Evolutionary conservation across 1,140 invertebrate species (phyloP).

Genomic region (Lasioglossum baleicum): DNA sequence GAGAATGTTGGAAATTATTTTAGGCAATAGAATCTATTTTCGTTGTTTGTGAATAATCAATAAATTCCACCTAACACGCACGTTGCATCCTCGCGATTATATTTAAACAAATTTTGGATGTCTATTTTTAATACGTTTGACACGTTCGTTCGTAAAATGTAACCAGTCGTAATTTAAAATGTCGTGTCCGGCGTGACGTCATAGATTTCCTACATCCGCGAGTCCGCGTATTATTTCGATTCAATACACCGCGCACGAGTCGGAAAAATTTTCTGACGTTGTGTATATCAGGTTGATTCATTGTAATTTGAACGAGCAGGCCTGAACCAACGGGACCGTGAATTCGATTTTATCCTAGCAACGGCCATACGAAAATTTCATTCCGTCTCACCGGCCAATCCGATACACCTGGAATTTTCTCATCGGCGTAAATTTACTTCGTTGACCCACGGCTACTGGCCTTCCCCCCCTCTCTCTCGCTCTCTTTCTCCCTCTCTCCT

Average conservation of each 20-base stretch:
- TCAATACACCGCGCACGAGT: constrained; percentile 7
- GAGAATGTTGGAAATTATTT: too few relatives aligned
- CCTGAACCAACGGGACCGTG: constrained; percentile 4
- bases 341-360: constrained; percentile 33
- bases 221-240: constrained; percentile 25
- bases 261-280: constrained; percentile 24
- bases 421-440: constrained; percentile 64
- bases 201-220: not conserved
- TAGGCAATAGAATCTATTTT: too few relatives aligned
- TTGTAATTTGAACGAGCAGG: constrained; percentile 8
- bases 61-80: too few relatives aligned
- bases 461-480: too few relatives aligned
- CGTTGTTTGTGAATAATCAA: too few relatives aligned
- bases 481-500: not conserved
- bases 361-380: constrained; percentile 54
- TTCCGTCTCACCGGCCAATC: constrained; percentile 43
- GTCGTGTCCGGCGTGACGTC: not conserved
- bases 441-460: constrained; percentile 25
- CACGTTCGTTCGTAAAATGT: not conserved
- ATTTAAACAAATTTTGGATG: too few relatives aligned
- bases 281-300: constrained; percentile 28
- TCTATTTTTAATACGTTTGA: too few relatives aligned
- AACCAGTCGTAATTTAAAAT: constrained; percentile 4
- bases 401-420: constrained; percentile 58
- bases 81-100: too few relatives aligned